phyloP scores from a whole-genome alignment of 2,797 vertebrate genomes.

The Novumbra hubbsi region DNA sequence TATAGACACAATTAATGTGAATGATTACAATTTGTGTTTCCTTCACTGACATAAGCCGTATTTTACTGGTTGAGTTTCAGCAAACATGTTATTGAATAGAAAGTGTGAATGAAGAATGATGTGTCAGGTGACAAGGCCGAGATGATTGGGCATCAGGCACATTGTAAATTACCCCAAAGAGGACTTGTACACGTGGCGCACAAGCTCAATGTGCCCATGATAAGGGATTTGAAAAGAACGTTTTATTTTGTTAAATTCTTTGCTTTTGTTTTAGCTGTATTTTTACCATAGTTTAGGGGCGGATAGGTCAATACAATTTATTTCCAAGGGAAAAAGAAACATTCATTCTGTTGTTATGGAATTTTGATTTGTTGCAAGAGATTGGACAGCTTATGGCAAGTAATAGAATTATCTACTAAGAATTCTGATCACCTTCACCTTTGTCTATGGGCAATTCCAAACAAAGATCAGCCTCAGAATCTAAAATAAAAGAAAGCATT shows the following conservation, averaged over 20 bases:
- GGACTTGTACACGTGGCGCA: constrained; percentile 7
- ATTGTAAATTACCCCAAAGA: constrained; percentile 30
- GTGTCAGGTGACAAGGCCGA: constrained; percentile 52
- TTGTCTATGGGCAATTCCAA: too few species aligned
- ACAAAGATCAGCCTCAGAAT: too few species aligned
- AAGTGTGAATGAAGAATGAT: constrained; percentile 46
- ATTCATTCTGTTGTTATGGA: neutral
- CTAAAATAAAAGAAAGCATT: too few species aligned
- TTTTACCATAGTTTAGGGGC: neutral
- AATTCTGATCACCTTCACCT: neutral
- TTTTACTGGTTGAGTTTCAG: constrained; percentile 28
- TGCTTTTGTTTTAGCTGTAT: neutral
- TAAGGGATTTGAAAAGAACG: neutral
- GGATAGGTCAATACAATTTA: neutral
- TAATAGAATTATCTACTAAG: neutral
- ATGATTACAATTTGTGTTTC: constrained; percentile 41
- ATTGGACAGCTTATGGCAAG: neutral
- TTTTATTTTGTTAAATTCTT: neutral
- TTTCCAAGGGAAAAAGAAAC: neutral
- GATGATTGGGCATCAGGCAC: constrained; percentile 28
- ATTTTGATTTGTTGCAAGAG: neutral
- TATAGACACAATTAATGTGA: constrained; percentile 50
- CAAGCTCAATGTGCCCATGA: constrained; percentile 7
- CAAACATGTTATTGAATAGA: constrained; percentile 34
- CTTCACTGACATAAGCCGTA: constrained; percentile 35